Base-by-base conservation (phyloP, 2,888 invertebrate species). In the Tetropium fuscum region DNA sequence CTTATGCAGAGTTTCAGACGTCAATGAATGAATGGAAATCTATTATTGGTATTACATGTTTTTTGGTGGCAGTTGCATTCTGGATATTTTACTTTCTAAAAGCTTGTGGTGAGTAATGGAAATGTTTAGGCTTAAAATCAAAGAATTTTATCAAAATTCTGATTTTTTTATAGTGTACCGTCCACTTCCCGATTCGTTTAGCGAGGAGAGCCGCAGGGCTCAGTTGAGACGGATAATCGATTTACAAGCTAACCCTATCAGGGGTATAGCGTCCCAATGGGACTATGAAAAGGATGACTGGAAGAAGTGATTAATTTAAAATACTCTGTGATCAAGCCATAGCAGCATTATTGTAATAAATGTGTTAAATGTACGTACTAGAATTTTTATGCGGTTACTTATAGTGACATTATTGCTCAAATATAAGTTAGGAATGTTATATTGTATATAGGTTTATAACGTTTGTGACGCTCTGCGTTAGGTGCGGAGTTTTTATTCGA, bases 1-100 rank as follows among this genome's bases (percentile, higher is more conserved):
- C 98, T 7, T 94, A 92, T 78, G 85, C 92, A 0, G 99, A 99
- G 84, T 89, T 97, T 83, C 84, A 90, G 63, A 94, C 96, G 0
- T 92, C 94, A 19, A 88, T 89, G 1, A 95, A 95, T 2, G 89
- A 92, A 78, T 95, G 94, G 95, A 97, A 96, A 84, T 84, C 84
- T 0, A 75, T 87, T 0, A 0, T 91, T 0, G 94, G 93, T 40
- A 80, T 85, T 51, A 71, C 83, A 0, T 78, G 91, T 0, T 68
- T 87, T 2, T 32, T 73, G 3, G 27, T 70, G 0, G 63, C 74
- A 0, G 3, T 44, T 6, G 69, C 60, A 3, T 30, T 75, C 15
- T 76, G 76, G 76, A 6, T 43, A 10, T 43, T 18, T 19, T 34
- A 45, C 30, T n/a, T n/a, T n/a, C n/a, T n/a, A n/a, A n/a, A n/a